Evolutionary conservation across 2,797 vertebrate genomes (phyloP), one percentile per base, ranked within the genome.

Genomic region (Cirrhinus molitorella): DNA sequence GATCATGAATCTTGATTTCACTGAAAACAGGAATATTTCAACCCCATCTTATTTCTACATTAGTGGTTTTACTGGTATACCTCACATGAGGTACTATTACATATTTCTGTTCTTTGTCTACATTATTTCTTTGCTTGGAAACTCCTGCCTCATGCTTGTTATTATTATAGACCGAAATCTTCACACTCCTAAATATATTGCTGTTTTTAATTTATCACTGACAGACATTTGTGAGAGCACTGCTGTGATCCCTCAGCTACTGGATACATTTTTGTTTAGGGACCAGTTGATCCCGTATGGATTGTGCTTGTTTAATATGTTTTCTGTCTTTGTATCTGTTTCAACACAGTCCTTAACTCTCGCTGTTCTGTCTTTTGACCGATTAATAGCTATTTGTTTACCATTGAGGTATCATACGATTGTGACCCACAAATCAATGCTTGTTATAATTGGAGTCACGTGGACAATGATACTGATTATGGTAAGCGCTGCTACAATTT

Each of bases 371-470:
- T 71, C 87, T 9, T 93, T 90, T 72, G 93, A 93, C 86, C 90
- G 93, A 85, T 86, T 92, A 0, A 31, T 93, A 31, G 92, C 93
- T 0, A 94, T 94, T 43, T 88, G 87, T 31, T 91, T 87, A 79
- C 93, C 93, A 2, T 79, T 94, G 25, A 88, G 88, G 17, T 92
- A 93, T 81, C 85, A 87, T 3, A 83, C 76, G n/a, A 89, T 85
- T 16, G 85, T 93, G 80, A 93, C 90, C 0, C 68, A 83, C 9
- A 90, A 45, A 37, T 83, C 75, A 23, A 93, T 93, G 90, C 14
- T 89, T 14, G 25, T 49, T 53, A 61, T 92, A n/a, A 67, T 90
- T 7, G 66, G 8, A 0, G 80, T 71, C 66, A 37, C 5, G 19
- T 81, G 80, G 80, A 11, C 10, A 37, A 1, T 51, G 2, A 21